Conservation (phyloP, 2,113 vertebrate genomes). For the Oryctolagus cuniculus region DNA sequence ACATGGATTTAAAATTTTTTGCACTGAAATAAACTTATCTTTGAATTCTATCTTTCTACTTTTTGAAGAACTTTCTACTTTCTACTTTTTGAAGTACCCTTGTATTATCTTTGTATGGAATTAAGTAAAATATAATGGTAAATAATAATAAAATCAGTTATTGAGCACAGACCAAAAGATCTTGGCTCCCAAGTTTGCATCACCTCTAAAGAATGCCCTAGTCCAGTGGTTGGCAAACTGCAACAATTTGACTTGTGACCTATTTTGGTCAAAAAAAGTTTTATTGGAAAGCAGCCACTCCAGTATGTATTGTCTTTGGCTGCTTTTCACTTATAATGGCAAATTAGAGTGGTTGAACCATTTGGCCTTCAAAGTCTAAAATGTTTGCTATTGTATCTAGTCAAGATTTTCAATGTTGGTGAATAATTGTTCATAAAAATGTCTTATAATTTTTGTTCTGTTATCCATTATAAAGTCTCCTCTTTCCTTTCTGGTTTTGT, state of each 20-base stretch:
- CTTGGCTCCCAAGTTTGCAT: not conserved
- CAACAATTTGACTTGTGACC: not conserved
- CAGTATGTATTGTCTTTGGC: not conserved
- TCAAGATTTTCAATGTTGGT: too few species aligned
- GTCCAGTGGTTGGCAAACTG: not conserved
- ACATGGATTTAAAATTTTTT: too few species aligned
- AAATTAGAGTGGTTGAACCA: not conserved
- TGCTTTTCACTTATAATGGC: not conserved
- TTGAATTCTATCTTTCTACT: too few species aligned
- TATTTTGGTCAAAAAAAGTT: not conserved
- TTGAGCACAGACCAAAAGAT: not conserved
- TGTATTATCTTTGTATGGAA: not conserved
- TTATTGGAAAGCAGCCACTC: not conserved
- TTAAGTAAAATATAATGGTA: conserved; percentile 6
- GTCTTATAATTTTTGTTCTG: too few species aligned
- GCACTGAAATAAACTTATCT: too few species aligned
- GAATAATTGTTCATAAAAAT: too few species aligned
- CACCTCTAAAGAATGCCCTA: not conserved
- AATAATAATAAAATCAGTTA: not conserved
- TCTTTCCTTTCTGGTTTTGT: too few species aligned
- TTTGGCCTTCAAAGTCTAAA: not conserved
- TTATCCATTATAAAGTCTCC: too few species aligned
- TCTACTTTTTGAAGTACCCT: too few species aligned
- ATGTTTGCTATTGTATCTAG: too few species aligned
- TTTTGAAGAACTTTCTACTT: too few species aligned